Base-by-base conservation (phyloP, 2,113 vertebrate species). In the Xiphophorus couchianus region DNA sequence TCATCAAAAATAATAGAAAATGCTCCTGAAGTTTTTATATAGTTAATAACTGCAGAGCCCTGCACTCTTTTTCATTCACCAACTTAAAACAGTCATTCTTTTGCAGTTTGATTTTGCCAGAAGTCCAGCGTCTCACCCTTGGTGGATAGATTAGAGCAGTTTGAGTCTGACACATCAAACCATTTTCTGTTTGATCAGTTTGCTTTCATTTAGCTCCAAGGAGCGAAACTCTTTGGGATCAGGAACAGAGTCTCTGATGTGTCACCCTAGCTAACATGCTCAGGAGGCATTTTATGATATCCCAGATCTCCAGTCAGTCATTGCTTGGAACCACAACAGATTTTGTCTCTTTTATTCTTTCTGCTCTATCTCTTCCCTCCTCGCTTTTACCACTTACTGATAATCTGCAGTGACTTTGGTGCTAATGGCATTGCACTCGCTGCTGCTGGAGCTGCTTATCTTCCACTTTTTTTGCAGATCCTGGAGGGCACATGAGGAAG, bases 101-200 rank as follows among this genome's bases (percentile, higher is more conserved):
- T 30, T 37, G n/a, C 73, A 30, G 66, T 74, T 86, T 74, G 64
- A 64, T 77, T 76, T 74, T n/a, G 39, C 70, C 64, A 5, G 35
- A 27, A 73, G 62, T 28, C 19, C 9, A n/a, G 37, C 27, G 29
- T 65, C 44, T 62, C 75, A 28, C 12, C 71, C 22, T 62, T 74
- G 63, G 19, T 67, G 70, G 73, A 68, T 87, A 89, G 88, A 91
- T 91, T 85, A 88, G 71, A 72, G 51, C 82, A 82, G 74, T 67
- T 69, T 80, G 77, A 72, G 71, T 48, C 79, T 25, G 0, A 61
- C 84, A 82, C 83, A 86, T 85, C 80, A 87, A 80, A 85, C 70
- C 72, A 66, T 63, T 89, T 90, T 89, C 73, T 90, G 87, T 90
- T 91, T 90, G 80, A 87, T 90, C 81, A 85, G 87, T 77, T 84